Percentiles rank a stretch among this genome's conserved stretches.
phyloP scores from a whole-genome alignment of 2,797 vertebrate genomes.

The Chrysocyon brachyurus region DNA sequence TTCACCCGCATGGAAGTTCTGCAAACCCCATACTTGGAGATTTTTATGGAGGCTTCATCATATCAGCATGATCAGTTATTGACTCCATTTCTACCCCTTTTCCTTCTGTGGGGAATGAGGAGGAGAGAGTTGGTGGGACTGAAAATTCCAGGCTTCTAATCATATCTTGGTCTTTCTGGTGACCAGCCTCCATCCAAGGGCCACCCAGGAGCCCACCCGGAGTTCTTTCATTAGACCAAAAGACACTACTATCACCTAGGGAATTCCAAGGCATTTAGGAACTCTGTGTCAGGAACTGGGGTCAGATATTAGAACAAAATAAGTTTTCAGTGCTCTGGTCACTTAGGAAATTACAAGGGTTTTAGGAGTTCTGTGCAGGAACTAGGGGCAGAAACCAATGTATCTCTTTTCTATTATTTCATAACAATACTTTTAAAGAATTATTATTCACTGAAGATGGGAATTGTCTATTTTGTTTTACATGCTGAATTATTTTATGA shows the following conservation, averaged over 20 bases:
- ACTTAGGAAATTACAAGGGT: not conserved
- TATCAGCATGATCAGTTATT: not conserved
- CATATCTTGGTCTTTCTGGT: not conserved
- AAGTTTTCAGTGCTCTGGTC: not conserved
- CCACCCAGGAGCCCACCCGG: not conserved
- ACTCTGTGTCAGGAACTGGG: not conserved
- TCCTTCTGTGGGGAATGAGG: not conserved
- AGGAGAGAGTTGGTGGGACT: not conserved
- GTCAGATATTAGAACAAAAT: not conserved
- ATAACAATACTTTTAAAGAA: not conserved
- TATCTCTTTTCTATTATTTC: not conserved
- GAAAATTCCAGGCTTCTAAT: not conserved
- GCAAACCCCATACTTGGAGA: not conserved
- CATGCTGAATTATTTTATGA: constrained; percentile 20
- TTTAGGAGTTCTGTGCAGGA: not conserved
- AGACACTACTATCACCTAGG: not conserved
- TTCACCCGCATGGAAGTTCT: not conserved
- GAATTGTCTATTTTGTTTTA: constrained; percentile 27
- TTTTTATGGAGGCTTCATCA: not conserved
- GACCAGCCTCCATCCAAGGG: not conserved
- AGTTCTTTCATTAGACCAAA: not conserved
- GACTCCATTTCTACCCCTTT: not conserved
- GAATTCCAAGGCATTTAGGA: not conserved
- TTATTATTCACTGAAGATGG: not conserved
- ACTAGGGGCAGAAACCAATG: not conserved